These are phyloP conservation scores for Drosophila cracens DNA, from an alignment of 2,888 invertebrate species.

Conservation along the genomic window DNA sequence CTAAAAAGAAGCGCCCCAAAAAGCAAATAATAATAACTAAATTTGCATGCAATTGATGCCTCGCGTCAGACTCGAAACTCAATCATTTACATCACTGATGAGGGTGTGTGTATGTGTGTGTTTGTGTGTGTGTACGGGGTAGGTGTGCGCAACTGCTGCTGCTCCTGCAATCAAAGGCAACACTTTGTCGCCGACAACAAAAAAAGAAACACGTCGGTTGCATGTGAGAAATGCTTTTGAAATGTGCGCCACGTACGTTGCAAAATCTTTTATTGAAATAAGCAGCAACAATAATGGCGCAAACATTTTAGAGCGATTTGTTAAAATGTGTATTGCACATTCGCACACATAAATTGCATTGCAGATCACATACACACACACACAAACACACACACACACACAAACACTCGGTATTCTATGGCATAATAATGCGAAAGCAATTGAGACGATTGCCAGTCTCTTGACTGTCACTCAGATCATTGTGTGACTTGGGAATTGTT, in stretches of 20 bases:
- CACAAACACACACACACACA: slow-evolving; percentile 4
- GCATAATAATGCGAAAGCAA: slow-evolving; percentile 55
- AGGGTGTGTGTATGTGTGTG: slow-evolving; percentile 2
- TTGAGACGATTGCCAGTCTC: slow-evolving; percentile 61
- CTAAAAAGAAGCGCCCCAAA: slow-evolving; percentile 32
- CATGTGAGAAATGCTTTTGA: slow-evolving; percentile 75
- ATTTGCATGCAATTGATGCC: slow-evolving; percentile 79
- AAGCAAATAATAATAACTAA: slow-evolving; percentile 72
- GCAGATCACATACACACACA: slow-evolving; percentile 26
- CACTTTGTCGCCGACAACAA: slow-evolving; percentile 27
- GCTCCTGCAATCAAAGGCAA: slow-evolving; percentile 25
- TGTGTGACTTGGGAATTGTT: slow-evolving; percentile 26
- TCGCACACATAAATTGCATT: slow-evolving; percentile 17
- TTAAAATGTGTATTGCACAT: slow-evolving; percentile 53
- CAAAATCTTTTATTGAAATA: slow-evolving; percentile 72
- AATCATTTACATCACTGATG: slow-evolving; percentile 57
- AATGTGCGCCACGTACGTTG: slow-evolving; percentile 75
- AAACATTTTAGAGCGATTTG: slow-evolving; percentile 75
- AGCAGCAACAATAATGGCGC: slow-evolving; percentile 60
- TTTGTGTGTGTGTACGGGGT: neutral
- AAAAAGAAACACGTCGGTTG: slow-evolving; percentile 29
- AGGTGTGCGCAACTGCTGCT: neutral
- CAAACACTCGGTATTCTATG: slow-evolving; percentile 28
- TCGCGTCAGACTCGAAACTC: slow-evolving; percentile 59
- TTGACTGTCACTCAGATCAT: slow-evolving; percentile 27